Evolutionary conservation across 2,888 invertebrate genomes (phyloP).

Genomic region (Synergus laeviventris): DNA sequence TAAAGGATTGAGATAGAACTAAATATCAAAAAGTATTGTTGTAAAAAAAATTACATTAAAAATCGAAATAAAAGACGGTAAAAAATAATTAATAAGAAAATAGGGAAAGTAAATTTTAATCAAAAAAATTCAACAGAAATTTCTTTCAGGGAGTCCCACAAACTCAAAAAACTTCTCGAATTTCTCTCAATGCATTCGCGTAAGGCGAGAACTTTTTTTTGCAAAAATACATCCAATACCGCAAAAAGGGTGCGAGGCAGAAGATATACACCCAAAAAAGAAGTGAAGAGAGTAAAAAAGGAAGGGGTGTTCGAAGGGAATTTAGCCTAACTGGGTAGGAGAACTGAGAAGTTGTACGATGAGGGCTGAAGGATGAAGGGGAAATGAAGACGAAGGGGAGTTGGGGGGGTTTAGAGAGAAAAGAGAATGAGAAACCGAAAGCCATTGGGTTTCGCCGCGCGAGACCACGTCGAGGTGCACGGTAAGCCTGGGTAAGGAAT

Average conservation of each 20-base stretch:
- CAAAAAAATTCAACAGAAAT: neutral
- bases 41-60: neutral
- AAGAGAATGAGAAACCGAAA: conserved; percentile 38
- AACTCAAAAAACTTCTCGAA: conserved; percentile 19
- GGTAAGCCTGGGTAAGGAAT: conserved; percentile 71
- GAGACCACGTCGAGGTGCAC: conserved; percentile 44
- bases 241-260: conserved; percentile 26
- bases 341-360: conserved; percentile 31
- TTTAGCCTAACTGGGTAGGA: conserved; percentile 36
- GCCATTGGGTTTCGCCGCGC: conserved; percentile 38
- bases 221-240: neutral
- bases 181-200: conserved; percentile 21
- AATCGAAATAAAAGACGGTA: neutral
- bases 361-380: conserved; percentile 37
- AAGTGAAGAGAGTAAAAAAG: conserved; percentile 24
- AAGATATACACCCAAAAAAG: conserved; percentile 25
- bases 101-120: neutral
- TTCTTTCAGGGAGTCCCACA: conserved; percentile 1
- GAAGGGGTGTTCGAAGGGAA: conserved; percentile 24
- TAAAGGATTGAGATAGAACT: neutral
- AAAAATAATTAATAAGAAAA: neutral
- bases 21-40: neutral
- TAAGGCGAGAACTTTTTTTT: conserved; percentile 31
- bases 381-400: conserved; percentile 16
- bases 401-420: conserved; percentile 44